A percentile compares a stretch with the other conserved stretches of the same genome.
Conservation (phyloP, 2,113 vertebrate genomes). For the Thryonomys swinderianus region DNA sequence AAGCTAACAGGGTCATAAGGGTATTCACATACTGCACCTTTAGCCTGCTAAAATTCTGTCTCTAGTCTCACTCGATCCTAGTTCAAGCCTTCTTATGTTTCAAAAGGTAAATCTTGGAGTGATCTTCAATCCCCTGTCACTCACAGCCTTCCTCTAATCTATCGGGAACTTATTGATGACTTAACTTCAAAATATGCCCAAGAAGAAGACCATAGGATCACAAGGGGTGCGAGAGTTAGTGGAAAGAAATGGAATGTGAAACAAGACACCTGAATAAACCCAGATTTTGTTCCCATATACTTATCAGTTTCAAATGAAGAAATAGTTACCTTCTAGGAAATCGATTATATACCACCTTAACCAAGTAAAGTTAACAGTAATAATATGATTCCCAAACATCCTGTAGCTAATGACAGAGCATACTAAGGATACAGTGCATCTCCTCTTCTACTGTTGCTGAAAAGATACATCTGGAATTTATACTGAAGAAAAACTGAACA, state of each 20-base stretch:
- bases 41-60: not conserved
- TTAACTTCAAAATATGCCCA: not conserved
- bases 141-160: not conserved
- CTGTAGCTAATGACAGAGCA: not conserved
- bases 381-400: not conserved
- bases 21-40: not conserved
- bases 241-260: not conserved
- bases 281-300: not conserved
- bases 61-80: not conserved
- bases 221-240: not conserved
- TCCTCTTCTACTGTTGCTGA: not conserved
- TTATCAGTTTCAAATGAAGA: not conserved
- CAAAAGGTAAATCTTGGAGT: not conserved
- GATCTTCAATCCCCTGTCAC: not conserved
- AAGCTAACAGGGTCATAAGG: not conserved
- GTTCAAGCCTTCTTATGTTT: not conserved
- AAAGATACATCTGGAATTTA: not conserved
- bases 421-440: not conserved
- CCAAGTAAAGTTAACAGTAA: not conserved
- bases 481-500: not conserved
- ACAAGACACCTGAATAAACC: not conserved
- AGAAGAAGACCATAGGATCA: not conserved
- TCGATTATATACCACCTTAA: not conserved
- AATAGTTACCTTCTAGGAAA: not conserved
- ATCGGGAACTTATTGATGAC: not conserved